Evolutionary conservation across 2,888 invertebrate genomes (phyloP), one percentile per base, ranked within the genome.

Genomic region (Agrochola lychnidis): DNA sequence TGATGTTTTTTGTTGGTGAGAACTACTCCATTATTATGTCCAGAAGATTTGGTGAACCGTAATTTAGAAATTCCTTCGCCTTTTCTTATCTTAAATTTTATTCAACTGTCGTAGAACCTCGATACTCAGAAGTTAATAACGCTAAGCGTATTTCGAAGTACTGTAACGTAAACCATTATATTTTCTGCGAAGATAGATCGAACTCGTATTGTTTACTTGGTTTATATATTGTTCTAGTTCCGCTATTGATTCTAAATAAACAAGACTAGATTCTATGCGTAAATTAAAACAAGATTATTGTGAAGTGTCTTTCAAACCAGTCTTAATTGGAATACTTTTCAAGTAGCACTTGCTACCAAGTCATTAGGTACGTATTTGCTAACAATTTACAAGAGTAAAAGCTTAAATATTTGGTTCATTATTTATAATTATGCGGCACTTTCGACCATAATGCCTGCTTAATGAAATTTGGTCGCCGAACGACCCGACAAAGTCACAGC

Each of bases 401-500:
- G 36, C 12, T 14, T 45, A 71, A 76, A 76, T 81, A 81, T 59
- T 70, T 25, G n/a, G 36, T 25, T 36, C 51, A 81, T 70, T 82
- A 84, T 64, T 77, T 72, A 77, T 81, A 76, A 79, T 79, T 67
- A 77, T 53, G 71, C 57, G 63, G 42, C 66, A 78, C 25, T 84
- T 76, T 73, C n/a, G 57, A 62, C 53, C 53, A 76, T 25, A 76
- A 72, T 63, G 53, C n/a, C 10, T 30, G 42, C 36, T 25, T 76
- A 63, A 72, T 74, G 53, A 76, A 62, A 72, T 76, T 72, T 82
- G 68, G 76, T 73, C 73, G 73, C 45, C 40, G 76, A 72, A 81
- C 86, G 78, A 69, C 79, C 78, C 48, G 19, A 56, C 88, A 88
- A 88, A 73, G 87, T 84, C 88, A 82, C 40, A 10, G 72, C 81